Percentiles rank a stretch among this genome's conserved stretches.
phyloP scores from a whole-genome alignment of 2,888 invertebrate genomes.

The Caenorhabditis auriculariae region DNA sequence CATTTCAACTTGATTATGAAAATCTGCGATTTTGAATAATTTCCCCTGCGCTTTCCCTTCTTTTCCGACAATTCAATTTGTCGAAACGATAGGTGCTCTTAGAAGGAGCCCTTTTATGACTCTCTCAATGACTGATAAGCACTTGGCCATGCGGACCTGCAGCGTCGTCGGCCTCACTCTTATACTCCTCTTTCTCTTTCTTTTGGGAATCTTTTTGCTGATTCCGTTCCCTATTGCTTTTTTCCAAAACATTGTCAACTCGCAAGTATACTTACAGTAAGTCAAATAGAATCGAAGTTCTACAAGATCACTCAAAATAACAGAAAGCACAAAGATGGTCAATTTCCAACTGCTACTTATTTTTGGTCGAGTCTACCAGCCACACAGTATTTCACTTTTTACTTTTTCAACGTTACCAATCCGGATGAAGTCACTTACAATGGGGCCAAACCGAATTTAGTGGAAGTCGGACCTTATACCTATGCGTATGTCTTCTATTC shows the following conservation, averaged over 20 bases:
- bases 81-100: too few relatives aligned
- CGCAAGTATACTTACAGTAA: constrained; percentile 39
- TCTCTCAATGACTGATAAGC: too few relatives aligned
- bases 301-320: too few relatives aligned
- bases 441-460: constrained; percentile 32
- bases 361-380: constrained; percentile 37
- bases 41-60: too few relatives aligned
- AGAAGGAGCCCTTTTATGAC: too few relatives aligned
- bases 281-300: constrained; percentile 8
- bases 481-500: constrained; percentile 28
- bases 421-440: constrained; percentile 41
- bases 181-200: constrained; percentile 21
- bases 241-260: constrained; percentile 32
- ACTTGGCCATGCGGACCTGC: too few relatives aligned
- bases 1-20: too few relatives aligned
- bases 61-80: too few relatives aligned
- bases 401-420: constrained; percentile 43
- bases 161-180: too few relatives aligned
- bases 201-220: constrained; percentile 31
- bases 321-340: constrained; percentile 29
- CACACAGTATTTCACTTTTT: constrained; percentile 22
- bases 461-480: constrained; percentile 41
- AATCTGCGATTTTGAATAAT: too few relatives aligned
- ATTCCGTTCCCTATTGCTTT: constrained; percentile 38
- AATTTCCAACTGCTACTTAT: constrained; percentile 30